These are phyloP conservation scores for Podiceps cristatus DNA, from an alignment of 2,113 vertebrate genomes.

Conservation along the genomic window DNA sequence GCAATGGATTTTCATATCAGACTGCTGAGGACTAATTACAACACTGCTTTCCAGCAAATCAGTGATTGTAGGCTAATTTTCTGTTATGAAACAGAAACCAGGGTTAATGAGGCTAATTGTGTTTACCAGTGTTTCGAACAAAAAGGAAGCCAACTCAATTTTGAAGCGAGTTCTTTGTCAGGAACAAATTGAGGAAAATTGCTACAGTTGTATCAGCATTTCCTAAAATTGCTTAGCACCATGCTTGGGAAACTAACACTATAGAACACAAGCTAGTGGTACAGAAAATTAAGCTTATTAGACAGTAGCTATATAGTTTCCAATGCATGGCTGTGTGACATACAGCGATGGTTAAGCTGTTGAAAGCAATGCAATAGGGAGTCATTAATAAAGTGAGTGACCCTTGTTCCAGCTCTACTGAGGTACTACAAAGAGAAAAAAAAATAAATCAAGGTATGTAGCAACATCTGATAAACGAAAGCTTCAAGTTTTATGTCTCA, in stretches of 20 bases:
- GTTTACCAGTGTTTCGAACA: constrained; percentile 79
- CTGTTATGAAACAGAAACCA: constrained; percentile 80
- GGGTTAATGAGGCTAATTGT: constrained; percentile 87
- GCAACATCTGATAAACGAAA: neutral
- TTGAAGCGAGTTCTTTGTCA: constrained; percentile 77
- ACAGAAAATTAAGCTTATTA: constrained; percentile 60
- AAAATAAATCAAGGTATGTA: neutral
- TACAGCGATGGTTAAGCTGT: neutral
- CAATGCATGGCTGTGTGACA: neutral
- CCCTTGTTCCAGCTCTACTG: neutral
- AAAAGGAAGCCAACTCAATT: constrained; percentile 80
- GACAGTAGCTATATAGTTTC: neutral
- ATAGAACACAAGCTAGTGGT: constrained; percentile 34
- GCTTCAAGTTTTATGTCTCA: neutral
- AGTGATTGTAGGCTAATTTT: constrained; percentile 83
- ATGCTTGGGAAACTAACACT: constrained; percentile 54
- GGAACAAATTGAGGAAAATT: constrained; percentile 81
- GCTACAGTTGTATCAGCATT: constrained; percentile 76
- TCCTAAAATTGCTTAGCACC: constrained; percentile 65
- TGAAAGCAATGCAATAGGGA: constrained; percentile 11
- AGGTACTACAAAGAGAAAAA: neutral
- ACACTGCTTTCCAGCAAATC: constrained; percentile 76
- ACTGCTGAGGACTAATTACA: constrained; percentile 79
- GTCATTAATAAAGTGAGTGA: neutral
- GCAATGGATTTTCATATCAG: constrained; percentile 72